Conservation (phyloP, 2,797 vertebrate genomes). For the Acipenser ruthenus region DNA sequence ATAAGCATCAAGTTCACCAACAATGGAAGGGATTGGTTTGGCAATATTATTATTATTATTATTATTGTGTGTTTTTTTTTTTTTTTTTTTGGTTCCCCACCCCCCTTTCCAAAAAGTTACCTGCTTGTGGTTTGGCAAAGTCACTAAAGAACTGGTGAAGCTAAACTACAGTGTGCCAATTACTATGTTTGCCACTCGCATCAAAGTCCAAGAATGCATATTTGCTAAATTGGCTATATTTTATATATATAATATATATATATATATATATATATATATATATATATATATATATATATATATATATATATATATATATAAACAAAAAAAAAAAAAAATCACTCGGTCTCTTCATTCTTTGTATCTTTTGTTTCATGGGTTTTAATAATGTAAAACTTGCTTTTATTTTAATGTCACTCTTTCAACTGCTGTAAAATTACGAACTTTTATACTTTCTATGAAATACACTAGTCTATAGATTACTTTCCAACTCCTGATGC, state of each 20-base stretch:
- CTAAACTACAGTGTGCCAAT: conserved; percentile 70
- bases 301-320: too few relatives aligned
- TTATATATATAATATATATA: conserved; percentile 61
- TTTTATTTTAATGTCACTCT: conserved; percentile 98
- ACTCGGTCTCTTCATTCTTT: conserved; percentile 85
- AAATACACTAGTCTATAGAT: conserved; percentile 84
- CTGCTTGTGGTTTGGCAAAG: conserved; percentile 44
- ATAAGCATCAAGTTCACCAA: conserved; percentile 39
- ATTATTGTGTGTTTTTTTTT: conserved; percentile 3
- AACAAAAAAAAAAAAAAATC: conserved; percentile 23
- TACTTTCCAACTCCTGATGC: conserved; percentile 64
- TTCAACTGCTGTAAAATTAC: conserved; percentile 95
- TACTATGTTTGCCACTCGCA: conserved; percentile 63
- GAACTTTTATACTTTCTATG: conserved; percentile 93
- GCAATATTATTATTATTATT: conserved; percentile 38
- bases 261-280: too few relatives aligned
- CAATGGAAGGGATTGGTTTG: conserved; percentile 72
- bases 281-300: too few relatives aligned
- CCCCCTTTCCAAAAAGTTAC: conserved; percentile 40
- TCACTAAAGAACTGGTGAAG: conserved; percentile 67
- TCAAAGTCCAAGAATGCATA: conserved; percentile 9
- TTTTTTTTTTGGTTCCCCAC: background rate
- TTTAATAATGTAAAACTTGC: conserved; percentile 83
- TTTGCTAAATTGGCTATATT: conserved; percentile 57
- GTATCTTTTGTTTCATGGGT: conserved; percentile 70